These are phyloP conservation scores for Tachina lurida DNA, from an alignment of 2,888 invertebrate species.

Conservation along the genomic window DNA sequence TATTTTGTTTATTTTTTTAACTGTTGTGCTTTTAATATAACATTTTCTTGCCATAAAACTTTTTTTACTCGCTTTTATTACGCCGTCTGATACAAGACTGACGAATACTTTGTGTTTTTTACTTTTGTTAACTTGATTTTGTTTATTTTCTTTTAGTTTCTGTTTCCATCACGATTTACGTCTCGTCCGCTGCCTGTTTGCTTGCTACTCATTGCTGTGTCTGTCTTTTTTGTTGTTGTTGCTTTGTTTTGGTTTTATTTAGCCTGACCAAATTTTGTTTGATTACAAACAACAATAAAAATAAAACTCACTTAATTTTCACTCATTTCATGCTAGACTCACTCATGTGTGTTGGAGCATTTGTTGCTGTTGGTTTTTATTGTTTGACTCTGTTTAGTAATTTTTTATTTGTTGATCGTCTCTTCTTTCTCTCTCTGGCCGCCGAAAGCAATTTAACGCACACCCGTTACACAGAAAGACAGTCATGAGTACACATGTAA, in stretches of 20 bases:
- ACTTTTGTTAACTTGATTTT: conserved; percentile 65
- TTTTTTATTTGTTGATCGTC: background rate
- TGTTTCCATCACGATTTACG: conserved; percentile 46
- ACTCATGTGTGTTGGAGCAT: conserved; percentile 26
- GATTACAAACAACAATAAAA: conserved; percentile 4
- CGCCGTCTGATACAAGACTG: conserved; percentile 79
- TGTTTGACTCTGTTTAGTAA: conserved; percentile 7
- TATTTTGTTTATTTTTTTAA: conserved; percentile 1
- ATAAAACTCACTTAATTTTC: conserved; percentile 26
- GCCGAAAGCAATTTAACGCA: background rate
- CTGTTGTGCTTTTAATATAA: background rate
- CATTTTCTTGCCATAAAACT: too few relatives aligned
- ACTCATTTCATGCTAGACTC: conserved; percentile 34
- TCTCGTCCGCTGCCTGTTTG: conserved; percentile 60
- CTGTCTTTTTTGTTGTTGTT: conserved; percentile 21
- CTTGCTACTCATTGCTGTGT: conserved; percentile 7
- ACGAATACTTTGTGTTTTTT: conserved; percentile 65
- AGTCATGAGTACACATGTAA: background rate
- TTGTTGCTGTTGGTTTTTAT: background rate
- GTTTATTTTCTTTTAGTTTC: conserved; percentile 43
- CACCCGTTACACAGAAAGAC: background rate
- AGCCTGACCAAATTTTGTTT: conserved; percentile 41
- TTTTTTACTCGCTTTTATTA: conserved; percentile 72
- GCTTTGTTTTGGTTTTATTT: conserved; percentile 41
- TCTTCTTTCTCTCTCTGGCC: background rate